Evolutionary conservation across 2,888 invertebrate genomes (phyloP).

Genomic region (Tethea ocularis): DNA sequence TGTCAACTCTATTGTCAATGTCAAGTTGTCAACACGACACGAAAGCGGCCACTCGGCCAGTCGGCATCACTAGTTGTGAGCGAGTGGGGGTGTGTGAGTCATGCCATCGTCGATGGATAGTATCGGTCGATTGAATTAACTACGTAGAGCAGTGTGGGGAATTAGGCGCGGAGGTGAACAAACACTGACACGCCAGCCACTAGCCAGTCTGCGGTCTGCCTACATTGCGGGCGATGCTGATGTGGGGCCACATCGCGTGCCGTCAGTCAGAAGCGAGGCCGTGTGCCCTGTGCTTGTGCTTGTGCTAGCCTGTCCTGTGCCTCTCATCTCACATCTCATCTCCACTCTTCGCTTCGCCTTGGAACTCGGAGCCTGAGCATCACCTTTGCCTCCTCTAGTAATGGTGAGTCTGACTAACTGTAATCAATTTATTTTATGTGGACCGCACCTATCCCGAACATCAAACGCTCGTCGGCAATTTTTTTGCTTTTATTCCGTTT

Average conservation of each 20-base stretch:
- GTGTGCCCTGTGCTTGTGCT: background rate
- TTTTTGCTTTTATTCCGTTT: background rate
- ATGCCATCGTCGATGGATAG: background rate
- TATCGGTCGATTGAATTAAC: background rate
- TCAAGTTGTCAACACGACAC: no score
- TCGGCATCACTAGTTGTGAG: background rate
- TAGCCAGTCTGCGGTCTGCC: background rate
- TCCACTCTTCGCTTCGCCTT: background rate
- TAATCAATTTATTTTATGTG: background rate
- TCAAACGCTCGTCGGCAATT: background rate
- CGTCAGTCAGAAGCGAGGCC: background rate
- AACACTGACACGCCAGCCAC: background rate
- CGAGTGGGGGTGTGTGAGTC: background rate
- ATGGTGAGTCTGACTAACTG: background rate
- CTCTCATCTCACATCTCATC: background rate
- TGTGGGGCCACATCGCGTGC: background rate
- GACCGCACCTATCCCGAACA: background rate
- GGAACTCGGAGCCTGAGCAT: background rate
- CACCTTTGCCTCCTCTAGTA: background rate
- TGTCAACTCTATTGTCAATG: no score
- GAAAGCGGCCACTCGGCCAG: no score
- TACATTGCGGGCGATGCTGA: background rate
- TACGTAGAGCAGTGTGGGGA: constrained; percentile 4
- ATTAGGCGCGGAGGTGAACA: background rate
- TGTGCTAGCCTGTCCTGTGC: background rate